These are phyloP conservation scores for Huso huso DNA, from an alignment of 2,797 vertebrate genomes.

Conservation along the genomic window DNA sequence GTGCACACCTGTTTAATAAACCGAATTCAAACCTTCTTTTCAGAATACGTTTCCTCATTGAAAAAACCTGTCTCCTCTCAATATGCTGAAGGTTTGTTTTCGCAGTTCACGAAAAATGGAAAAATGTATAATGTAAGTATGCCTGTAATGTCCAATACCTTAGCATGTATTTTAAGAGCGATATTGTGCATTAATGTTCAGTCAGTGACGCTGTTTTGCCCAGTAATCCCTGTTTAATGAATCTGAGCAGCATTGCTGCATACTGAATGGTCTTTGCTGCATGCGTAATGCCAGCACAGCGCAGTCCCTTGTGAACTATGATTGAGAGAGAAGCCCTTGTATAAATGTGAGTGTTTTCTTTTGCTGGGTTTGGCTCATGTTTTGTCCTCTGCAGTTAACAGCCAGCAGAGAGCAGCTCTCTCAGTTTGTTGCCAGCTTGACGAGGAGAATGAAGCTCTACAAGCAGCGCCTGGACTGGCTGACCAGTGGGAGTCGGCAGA, in stretches of 20 bases:
- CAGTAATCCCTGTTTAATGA: too few species aligned
- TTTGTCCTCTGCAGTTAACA: slow-evolving; percentile 47
- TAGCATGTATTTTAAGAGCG: too few species aligned
- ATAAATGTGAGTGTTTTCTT: not conserved
- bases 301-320: too few species aligned
- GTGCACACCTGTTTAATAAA: too few species aligned
- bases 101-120: slow-evolving; percentile 44
- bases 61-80: slow-evolving; percentile 60
- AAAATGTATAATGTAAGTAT: slow-evolving; percentile 62
- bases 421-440: slow-evolving; percentile 46
- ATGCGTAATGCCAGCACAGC: not conserved
- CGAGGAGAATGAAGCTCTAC: slow-evolving; percentile 44
- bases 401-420: slow-evolving; percentile 52
- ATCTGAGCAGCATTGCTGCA: too few species aligned
- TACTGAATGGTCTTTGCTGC: too few species aligned
- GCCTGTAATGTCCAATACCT: not conserved
- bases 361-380: not conserved
- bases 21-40: not conserved
- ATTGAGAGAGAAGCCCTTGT: not conserved
- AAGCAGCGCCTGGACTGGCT: slow-evolving; percentile 59
- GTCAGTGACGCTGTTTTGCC: too few species aligned
- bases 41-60: slow-evolving; percentile 60
- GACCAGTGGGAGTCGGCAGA: slow-evolving; percentile 56
- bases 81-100: slow-evolving; percentile 59
- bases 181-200: too few species aligned